phyloP scores from a whole-genome alignment of 1,140 invertebrate genomes.

The Phortica variegata region DNA sequence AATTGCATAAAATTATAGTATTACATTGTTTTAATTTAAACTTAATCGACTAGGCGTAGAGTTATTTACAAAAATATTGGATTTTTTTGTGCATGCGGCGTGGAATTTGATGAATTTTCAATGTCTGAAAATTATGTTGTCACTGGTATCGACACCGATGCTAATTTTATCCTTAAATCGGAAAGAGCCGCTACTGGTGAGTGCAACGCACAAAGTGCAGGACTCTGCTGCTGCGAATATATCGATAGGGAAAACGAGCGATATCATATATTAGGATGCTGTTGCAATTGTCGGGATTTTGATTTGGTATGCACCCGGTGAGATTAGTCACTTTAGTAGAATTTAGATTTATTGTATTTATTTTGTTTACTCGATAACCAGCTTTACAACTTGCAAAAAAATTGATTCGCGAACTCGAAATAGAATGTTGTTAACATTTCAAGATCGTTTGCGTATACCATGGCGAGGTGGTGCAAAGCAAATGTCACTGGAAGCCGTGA shows the following conservation, averaged over 20 bases:
- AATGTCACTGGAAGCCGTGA: slow-evolving; percentile 47
- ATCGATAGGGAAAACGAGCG: slow-evolving; percentile 57
- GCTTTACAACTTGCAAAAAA: slow-evolving; percentile 33
- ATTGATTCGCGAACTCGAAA: slow-evolving; percentile 30
- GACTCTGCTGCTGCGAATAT: slow-evolving; percentile 64
- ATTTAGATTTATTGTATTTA: neutral
- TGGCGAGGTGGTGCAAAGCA: slow-evolving; percentile 62
- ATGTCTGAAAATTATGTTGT: too few relatives aligned
- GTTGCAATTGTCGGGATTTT: slow-evolving; percentile 63
- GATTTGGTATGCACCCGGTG: slow-evolving; percentile 56
- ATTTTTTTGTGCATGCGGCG: too few relatives aligned
- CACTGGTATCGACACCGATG: too few relatives aligned
- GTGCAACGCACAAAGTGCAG: neutral
- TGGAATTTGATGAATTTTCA: too few relatives aligned
- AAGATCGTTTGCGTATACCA: slow-evolving; percentile 61
- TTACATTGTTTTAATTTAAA: too few relatives aligned
- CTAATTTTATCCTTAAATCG: too few relatives aligned
- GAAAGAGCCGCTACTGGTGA: too few relatives aligned
- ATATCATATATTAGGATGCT: slow-evolving; percentile 62
- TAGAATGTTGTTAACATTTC: slow-evolving; percentile 57
- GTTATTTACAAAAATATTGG: too few relatives aligned
- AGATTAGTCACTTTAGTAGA: neutral
- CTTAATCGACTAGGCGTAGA: too few relatives aligned
- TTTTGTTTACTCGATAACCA: slow-evolving; percentile 3
- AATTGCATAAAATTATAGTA: too few relatives aligned